phyloP scores from a whole-genome alignment of 1,140 invertebrate species.

The Drosophila saltans region DNA sequence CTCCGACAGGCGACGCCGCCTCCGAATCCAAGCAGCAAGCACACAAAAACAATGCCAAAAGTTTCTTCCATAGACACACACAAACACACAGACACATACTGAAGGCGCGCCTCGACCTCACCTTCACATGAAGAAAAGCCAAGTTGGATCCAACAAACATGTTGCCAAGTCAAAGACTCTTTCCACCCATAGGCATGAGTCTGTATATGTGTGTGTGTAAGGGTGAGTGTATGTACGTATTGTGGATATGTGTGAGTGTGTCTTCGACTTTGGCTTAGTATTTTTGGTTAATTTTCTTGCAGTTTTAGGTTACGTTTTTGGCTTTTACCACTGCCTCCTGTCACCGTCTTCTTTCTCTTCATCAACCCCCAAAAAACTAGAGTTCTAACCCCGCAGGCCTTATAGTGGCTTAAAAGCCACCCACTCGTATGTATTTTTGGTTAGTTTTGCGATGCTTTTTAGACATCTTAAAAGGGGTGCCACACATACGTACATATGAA shows the following conservation, averaged over 20 bases:
- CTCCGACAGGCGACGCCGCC: slow-evolving; percentile 54
- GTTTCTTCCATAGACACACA: slow-evolving; percentile 43
- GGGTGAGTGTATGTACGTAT: slow-evolving; percentile 7
- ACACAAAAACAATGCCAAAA: slow-evolving; percentile 80
- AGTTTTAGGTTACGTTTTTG: slow-evolving; percentile 82
- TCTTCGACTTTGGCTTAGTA: slow-evolving; percentile 81
- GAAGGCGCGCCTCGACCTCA: slow-evolving; percentile 65
- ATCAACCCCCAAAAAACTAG: slow-evolving; percentile 4
- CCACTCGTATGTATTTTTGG: slow-evolving; percentile 41
- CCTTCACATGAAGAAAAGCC: slow-evolving; percentile 51
- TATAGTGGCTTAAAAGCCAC: slow-evolving; percentile 79
- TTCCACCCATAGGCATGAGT: slow-evolving; percentile 19
- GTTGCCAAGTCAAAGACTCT: slow-evolving; percentile 75
- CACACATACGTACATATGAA: slow-evolving; percentile 29
- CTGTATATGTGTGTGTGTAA: background rate
- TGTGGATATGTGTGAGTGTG: slow-evolving; percentile 43
- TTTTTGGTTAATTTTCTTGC: slow-evolving; percentile 82
- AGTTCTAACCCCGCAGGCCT: slow-evolving; percentile 58
- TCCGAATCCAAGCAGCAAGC: slow-evolving; percentile 29
- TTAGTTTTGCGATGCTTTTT: slow-evolving; percentile 79
- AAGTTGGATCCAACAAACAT: slow-evolving; percentile 52
- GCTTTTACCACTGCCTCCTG: slow-evolving; percentile 73
- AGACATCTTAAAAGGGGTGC: slow-evolving; percentile 74
- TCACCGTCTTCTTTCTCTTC: background rate
- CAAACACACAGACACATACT: slow-evolving; percentile 17